Evolutionary conservation across 2,888 invertebrate species (phyloP), one percentile per base, ranked within the genome.

Genomic region (Marronus borbonicus): DNA sequence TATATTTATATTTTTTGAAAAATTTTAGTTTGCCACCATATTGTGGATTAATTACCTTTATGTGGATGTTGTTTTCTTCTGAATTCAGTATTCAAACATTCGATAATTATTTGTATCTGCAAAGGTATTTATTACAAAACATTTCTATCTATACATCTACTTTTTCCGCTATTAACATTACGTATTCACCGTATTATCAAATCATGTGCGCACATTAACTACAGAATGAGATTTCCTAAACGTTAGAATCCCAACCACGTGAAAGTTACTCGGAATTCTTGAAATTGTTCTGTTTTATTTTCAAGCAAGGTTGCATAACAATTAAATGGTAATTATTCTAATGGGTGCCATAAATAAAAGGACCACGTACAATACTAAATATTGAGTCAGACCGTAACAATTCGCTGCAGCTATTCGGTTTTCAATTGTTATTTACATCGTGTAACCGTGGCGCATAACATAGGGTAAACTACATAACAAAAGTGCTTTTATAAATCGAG

Each of bases 311-410:
- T 70, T 70, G 70, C 70, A 70, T 70, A 70, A 70, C 70, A 70
- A 70, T 70, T 70, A 70, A 70, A 70, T 70, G 70, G 55, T 70
- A 70, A 70, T 70, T 70, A 70, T 70, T 28, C 31, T 55, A 70
- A 70, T 70, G 55, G 55, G 24, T 36, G 70, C 36, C 55, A 55
- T 70, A 70, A 70, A 70, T 55, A 70, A 28, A 36, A 55, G 70
- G 55, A 55, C 52, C 70, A 55, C 70, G 70, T 70, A 70, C 31
- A 20, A 55, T 17, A 20, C 55, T 65, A 65, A 65, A 65, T 65
- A 65, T 39, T 65, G 70, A 70, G 55, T 69, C 31, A 69, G 52
- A 28, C 69, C 17, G 31, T 69, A 69, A 31, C 31, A 52, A 52
- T 69, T 36, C 55, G 7, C 55, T 55, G 31, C 31, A 52, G 28